A percentile compares a stretch with the other conserved stretches of the same genome.
Evolutionary conservation across 2,113 vertebrate genomes (phyloP).

Genomic region (Ctenomys sociabilis): DNA sequence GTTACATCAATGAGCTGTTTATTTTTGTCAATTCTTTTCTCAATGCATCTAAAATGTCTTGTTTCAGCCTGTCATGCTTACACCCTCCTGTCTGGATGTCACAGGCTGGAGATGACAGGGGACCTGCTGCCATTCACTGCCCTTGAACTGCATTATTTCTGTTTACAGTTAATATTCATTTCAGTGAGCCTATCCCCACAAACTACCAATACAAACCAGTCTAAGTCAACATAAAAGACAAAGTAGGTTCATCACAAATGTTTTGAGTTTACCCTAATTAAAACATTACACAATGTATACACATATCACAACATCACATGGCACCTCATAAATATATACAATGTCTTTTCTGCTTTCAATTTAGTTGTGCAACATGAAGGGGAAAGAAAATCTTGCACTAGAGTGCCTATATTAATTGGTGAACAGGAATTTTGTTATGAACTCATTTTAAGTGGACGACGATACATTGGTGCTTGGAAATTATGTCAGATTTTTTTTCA

Average conservation of each 20-base stretch:
- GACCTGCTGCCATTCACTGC: not conserved
- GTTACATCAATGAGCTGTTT: conserved; percentile 85
- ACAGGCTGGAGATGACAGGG: not conserved
- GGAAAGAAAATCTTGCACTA: not conserved
- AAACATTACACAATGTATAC: not conserved
- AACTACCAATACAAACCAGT: not conserved
- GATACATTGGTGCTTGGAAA: not conserved
- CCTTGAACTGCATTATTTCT: not conserved
- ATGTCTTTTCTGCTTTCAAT: not conserved
- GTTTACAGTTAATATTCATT: not conserved
- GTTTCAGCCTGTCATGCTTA: not conserved
- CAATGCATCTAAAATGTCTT: not conserved
- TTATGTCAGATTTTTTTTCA: not conserved
- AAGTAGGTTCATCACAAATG: not conserved
- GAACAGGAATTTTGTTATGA: not conserved
- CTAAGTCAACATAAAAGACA: not conserved
- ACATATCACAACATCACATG: not conserved
- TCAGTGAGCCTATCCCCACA: not conserved
- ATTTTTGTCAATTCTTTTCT: not conserved
- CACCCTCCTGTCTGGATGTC: not conserved
- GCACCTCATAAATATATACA: not conserved
- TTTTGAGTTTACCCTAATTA: not conserved
- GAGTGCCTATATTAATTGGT: not conserved
- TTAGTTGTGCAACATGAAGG: not conserved
- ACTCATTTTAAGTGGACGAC: not conserved